Evolutionary conservation across 2,797 vertebrate genomes (phyloP), one percentile per base, ranked within the genome.

Genomic region (Amblyopsis hoosieri): DNA sequence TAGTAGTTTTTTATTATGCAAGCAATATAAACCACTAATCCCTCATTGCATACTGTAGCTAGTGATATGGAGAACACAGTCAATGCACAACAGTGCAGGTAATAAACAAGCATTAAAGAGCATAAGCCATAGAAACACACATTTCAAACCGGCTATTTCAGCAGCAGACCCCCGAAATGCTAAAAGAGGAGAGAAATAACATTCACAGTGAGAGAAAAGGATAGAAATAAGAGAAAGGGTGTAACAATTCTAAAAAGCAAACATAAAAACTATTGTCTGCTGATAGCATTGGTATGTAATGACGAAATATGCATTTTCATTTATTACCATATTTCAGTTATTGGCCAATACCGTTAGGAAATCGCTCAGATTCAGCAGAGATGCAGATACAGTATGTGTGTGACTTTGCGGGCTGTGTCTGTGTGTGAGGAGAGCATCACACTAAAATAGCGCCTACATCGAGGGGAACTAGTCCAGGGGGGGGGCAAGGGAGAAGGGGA

Each of bases 91-190:
- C 51, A 78, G 77, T 66, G 49, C 11, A 46, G 37, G 9, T 23
- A 54, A 17, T 17, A 17, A 17, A 56, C 82, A 82, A 88, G 83
- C 82, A 78, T 63, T 79, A 71, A 74, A 76, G 66, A 82, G 79
- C 82, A 78, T 77, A 78, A 88, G 73, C 51, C 70, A 80, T 66
- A 72, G 80, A 86, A 77, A 93, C 92, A 91, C 89, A 94, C 91
- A 80, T 93, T 93, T 93, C 91, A 94, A 93, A 93, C 89, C 92
- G 76, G 88, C 81, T 56, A 91, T 85, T 71, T 92, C 91, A 67
- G 87, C 86, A 60, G 80, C 87, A 62, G 90, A 37, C 0, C 79
- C 84, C 74, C 87, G 92, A 90, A 86, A 93, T 29, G 91, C 93
- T 94, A 83, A 59, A 64, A 79, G 80, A 81, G 72, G 72, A 83